Percentiles rank a stretch among this genome's conserved stretches.
These are phyloP conservation scores for Autographa gamma DNA, from an alignment of 2,888 invertebrate species.

Conservation along the genomic window DNA sequence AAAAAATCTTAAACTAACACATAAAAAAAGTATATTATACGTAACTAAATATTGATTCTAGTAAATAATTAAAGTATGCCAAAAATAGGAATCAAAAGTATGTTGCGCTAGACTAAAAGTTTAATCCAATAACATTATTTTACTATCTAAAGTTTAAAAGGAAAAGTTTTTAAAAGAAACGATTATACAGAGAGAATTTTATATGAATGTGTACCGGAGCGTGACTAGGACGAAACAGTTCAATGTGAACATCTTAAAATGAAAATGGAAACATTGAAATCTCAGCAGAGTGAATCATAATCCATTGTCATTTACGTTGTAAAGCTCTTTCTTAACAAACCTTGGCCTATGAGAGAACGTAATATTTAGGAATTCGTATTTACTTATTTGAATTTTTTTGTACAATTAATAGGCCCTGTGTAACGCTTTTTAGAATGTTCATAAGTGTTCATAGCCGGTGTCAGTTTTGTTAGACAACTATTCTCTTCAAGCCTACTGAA, in stretches of 20 bases:
- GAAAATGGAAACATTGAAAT: constrained; percentile 42
- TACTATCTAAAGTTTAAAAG: constrained; percentile 19
- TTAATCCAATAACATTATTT: constrained; percentile 6
- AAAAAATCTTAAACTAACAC: no score
- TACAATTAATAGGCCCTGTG: no score
- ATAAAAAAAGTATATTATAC: no score
- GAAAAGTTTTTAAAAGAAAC: constrained; percentile 14
- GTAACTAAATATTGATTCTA: no score
- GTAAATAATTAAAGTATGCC: no score
- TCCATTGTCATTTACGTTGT: constrained; percentile 36
- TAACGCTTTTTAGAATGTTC: background rate
- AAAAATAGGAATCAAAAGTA: no score
- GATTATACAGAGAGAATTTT: constrained; percentile 35
- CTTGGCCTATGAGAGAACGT: constrained; percentile 6
- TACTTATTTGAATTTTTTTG: background rate
- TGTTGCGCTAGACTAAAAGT: no score
- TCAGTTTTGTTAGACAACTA: background rate
- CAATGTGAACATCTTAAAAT: constrained; percentile 42
- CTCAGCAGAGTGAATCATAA: constrained; percentile 39
- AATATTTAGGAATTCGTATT: background rate
- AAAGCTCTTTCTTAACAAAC: constrained; percentile 16
- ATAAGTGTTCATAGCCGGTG: background rate
- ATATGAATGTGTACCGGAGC: constrained; percentile 30
- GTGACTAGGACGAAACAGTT: constrained; percentile 22
- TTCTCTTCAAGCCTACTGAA: background rate